Conservation (phyloP, 1,140 invertebrate genomes). For the Solen grandis region DNA sequence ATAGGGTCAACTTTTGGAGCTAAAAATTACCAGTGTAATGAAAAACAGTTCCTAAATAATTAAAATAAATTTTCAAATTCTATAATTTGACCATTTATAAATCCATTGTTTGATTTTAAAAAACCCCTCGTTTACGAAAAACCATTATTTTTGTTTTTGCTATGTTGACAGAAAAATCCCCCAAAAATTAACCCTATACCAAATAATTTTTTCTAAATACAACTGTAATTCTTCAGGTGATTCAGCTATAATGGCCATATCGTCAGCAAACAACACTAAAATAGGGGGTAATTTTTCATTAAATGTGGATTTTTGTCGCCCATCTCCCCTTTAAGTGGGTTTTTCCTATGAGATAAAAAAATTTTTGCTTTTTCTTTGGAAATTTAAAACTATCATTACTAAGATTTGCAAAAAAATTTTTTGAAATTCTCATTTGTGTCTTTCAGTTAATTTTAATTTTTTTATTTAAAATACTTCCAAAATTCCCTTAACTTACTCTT, state of each 20-base stretch:
- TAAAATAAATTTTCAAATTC: conserved; percentile 4
- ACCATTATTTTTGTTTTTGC: conserved; percentile 26
- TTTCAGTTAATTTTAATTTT: too few relatives aligned
- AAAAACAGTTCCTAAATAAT: not conserved
- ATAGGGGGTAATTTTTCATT: not conserved
- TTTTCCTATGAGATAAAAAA: not conserved
- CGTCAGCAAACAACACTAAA: not conserved
- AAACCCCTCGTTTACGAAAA: conserved; percentile 47
- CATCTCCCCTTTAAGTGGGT: too few relatives aligned
- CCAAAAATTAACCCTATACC: not conserved
- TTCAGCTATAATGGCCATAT: conserved; percentile 1
- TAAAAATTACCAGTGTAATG: not conserved
- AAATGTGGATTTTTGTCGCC: too few relatives aligned
- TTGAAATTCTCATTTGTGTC: not conserved
- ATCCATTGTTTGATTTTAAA: not conserved
- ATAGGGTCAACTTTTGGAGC: not conserved
- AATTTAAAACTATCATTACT: not conserved
- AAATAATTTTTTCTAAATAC: not conserved
- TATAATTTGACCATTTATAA: conserved; percentile 1
- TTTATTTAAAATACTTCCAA: too few relatives aligned
- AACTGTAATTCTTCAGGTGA: not conserved
- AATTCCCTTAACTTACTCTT: too few relatives aligned
- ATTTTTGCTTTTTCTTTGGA: not conserved
- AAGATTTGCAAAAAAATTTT: conserved; percentile 20
- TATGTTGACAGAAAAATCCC: conserved; percentile 34